Conservation (phyloP, 2,888 invertebrate genomes). For the Amorpha juglandis region DNA sequence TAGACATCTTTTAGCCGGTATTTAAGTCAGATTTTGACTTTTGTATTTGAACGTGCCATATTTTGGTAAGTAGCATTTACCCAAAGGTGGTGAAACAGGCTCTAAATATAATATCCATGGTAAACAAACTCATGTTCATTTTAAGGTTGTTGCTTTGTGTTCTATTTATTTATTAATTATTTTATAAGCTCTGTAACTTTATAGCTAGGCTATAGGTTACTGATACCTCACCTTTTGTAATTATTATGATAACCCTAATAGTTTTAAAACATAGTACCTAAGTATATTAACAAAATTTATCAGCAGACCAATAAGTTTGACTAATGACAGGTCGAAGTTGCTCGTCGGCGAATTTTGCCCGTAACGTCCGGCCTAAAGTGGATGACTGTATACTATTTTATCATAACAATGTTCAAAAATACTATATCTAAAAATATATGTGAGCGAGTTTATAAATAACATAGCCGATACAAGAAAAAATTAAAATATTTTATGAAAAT, state of each 20-base stretch:
- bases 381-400: conserved; percentile 51
- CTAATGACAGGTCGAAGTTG: conserved; percentile 49
- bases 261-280: conserved; percentile 37
- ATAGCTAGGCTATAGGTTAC: too few species aligned
- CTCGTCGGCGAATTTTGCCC: conserved; percentile 51
- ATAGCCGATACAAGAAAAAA: not conserved
- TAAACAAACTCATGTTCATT: too few species aligned
- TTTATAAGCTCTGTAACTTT: too few species aligned
- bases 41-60: too few species aligned
- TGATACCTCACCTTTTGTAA: too few species aligned
- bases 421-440: conserved; percentile 35
- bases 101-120: too few species aligned
- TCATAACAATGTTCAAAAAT: conserved; percentile 24
- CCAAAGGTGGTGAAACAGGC: too few species aligned
- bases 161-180: too few species aligned
- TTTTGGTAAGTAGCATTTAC: too few species aligned
- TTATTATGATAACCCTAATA: not conserved
- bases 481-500: not conserved
- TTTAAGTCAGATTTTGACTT: too few species aligned
- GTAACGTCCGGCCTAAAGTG: conserved; percentile 77
- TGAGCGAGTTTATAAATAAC: conserved; percentile 14
- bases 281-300: conserved; percentile 29
- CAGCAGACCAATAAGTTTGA: conserved; percentile 45
- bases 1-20: too few species aligned
- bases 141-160: too few species aligned